Percentiles rank a stretch among this genome's conserved stretches.
These are phyloP conservation scores for Coremacera marginata DNA, from an alignment of 2,888 invertebrate genomes.

Conservation along the genomic window DNA sequence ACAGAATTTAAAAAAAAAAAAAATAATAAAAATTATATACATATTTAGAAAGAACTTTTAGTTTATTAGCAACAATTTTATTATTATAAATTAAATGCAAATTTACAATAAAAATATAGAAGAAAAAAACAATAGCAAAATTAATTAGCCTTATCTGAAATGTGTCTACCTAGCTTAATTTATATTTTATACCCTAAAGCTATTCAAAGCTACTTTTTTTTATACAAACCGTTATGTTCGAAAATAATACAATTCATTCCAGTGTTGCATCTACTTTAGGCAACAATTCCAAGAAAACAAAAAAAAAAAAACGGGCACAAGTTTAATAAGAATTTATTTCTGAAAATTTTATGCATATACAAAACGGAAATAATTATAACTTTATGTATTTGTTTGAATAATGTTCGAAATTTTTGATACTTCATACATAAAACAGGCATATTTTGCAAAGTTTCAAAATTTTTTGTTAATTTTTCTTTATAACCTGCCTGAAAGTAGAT, in stretches of 20 bases:
- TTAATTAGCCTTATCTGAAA: conserved; percentile 9
- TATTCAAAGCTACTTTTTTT: background rate
- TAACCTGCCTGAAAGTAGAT: background rate
- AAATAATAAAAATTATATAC: no score
- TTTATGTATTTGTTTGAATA: background rate
- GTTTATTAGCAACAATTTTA: conserved; percentile 3
- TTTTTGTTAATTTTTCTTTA: background rate
- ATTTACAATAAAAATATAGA: conserved; percentile 1
- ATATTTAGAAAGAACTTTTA: background rate
- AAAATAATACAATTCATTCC: conserved; percentile 13
- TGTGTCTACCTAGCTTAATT: background rate
- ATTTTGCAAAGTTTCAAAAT: no score
- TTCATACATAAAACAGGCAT: no score
- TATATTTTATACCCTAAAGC: no score
- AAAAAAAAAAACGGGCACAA: background rate
- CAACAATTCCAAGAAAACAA: no score
- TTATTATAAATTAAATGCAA: conserved; percentile 2
- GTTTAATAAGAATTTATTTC: background rate
- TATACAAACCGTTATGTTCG: background rate
- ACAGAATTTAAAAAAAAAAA: background rate
- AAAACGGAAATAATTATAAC: background rate
- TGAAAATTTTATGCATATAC: no score
- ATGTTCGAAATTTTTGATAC: no score
- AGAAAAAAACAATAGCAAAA: conserved; percentile 21
- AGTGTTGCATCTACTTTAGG: background rate